Evolutionary conservation across 2,113 vertebrate genomes (phyloP), one percentile per base, ranked within the genome.

Genomic region (Sarotherodon lohbergeri): DNA sequence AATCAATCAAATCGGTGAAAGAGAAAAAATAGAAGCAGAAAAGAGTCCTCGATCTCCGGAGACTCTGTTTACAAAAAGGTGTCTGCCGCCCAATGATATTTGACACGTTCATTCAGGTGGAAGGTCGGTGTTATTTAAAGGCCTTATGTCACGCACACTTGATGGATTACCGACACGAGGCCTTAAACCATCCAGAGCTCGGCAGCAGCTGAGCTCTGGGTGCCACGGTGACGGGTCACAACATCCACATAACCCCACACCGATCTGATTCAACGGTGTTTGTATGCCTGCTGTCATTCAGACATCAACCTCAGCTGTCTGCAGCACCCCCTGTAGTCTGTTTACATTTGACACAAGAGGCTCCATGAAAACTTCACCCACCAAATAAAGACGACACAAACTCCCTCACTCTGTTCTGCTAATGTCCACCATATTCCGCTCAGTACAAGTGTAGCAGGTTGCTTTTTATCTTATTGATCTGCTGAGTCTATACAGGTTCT

Each of bases 111-210:
- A 27, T 46, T 88, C 81, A 57, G 86, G 41, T 78, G 88, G 85
- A 61, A 93, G 89, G 91, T 91, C 81, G 29, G 5, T 2, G 68
- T 90, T 95, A 92, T 93, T 95, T 94, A 90, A 90, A 90, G 93
- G 4, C 43, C 5, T 78, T 50, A 78, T 19, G 71, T 78, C 43
- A 50, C 6, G 3, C 12, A 83, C 88, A n/a, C 82, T 82, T 84
- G 92, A 94, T 91, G 82, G 83, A 90, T 85, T 29, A 48, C 83
- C 11, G 29, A 54, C 91, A 89, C 29, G 86, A 76, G 89, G 89
- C 83, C 85, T 84, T 68, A 54, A 82, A 59, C 87, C 29, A 4
- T 81, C 56, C 27, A 59, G 56, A 59, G 56, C 56, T 59, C 11
- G n/a, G n/a, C 90, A 86, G 86, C 91, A 83, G 92, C 91, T 86